phyloP scores from a whole-genome alignment of 2,113 vertebrate species.

The Glareola pratincola region DNA sequence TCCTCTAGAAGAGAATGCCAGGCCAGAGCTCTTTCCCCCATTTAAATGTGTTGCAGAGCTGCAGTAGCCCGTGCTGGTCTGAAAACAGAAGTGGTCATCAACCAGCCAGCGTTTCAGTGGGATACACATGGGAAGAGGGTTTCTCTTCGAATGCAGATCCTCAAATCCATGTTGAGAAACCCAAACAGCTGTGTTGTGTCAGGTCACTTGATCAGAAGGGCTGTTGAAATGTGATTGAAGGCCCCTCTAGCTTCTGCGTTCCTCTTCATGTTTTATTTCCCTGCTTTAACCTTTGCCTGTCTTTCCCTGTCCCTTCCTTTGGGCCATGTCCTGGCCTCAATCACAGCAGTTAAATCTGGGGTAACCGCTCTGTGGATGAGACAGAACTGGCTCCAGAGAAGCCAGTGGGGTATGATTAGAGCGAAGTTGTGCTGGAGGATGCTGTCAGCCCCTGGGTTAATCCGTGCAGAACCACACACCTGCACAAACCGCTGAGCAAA shows the following conservation, averaged over 20 bases:
- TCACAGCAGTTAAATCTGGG: background rate
- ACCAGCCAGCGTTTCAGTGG: background rate
- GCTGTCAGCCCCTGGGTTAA: background rate
- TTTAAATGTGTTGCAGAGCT: background rate
- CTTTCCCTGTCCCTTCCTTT: background rate
- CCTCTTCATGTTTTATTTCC: background rate
- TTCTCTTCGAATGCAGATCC: background rate
- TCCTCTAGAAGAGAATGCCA: background rate
- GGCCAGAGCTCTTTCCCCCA: background rate
- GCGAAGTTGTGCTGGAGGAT: background rate
- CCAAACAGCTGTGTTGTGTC: background rate
- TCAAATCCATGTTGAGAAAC: background rate
- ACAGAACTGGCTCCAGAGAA: background rate
- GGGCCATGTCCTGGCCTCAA: background rate
- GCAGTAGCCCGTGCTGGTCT: background rate
- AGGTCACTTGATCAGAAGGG: background rate
- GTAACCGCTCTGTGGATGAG: fast-evolving
- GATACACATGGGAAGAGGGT: background rate
- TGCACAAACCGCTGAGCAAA: background rate
- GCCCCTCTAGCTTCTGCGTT: background rate
- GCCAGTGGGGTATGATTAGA: background rate
- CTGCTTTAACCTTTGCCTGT: background rate
- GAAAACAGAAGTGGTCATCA: background rate
- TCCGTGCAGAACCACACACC: background rate
- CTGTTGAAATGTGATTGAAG: background rate